Conservation (phyloP, 2,888 invertebrate species). For the Patella ulyssiponensis region DNA sequence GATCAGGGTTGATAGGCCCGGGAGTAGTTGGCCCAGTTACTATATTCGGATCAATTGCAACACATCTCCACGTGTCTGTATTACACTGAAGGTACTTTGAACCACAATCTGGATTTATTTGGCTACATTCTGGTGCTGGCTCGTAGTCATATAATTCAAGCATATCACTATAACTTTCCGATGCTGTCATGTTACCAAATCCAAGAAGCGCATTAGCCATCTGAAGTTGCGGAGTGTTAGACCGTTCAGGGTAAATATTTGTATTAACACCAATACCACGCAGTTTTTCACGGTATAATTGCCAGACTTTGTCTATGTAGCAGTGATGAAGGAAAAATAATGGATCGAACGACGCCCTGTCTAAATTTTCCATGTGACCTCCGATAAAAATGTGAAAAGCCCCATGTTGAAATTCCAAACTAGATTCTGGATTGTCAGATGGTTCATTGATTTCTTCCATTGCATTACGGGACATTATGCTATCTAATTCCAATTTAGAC, state of each 20-base stretch:
- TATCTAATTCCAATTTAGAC: background rate
- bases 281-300: slow-evolving; percentile 48
- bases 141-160: slow-evolving; percentile 44
- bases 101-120: slow-evolving; percentile 43
- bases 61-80: slow-evolving; percentile 30
- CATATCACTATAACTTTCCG: slow-evolving; percentile 48
- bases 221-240: background rate
- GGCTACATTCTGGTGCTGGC: slow-evolving; percentile 44
- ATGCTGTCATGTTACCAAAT: slow-evolving; percentile 49
- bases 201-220: background rate
- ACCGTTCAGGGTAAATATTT: slow-evolving; percentile 8
- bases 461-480: slow-evolving; percentile 23
- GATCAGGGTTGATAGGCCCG: slow-evolving; percentile 15
- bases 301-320: slow-evolving; percentile 56
- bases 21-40: slow-evolving; percentile 29
- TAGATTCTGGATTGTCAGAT: slow-evolving; percentile 45
- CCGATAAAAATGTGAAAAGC: slow-evolving; percentile 61
- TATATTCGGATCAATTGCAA: slow-evolving; percentile 37
- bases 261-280: slow-evolving; percentile 42
- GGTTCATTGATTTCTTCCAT: slow-evolving; percentile 49
- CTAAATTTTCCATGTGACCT: slow-evolving; percentile 55
- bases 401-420: slow-evolving; percentile 62
- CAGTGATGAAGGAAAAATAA: slow-evolving; percentile 58
- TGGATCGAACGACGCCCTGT: slow-evolving; percentile 59
- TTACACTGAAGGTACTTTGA: slow-evolving; percentile 50